phyloP scores from a whole-genome alignment of 2,113 vertebrate species.

The Sarotherodon lohbergeri region DNA sequence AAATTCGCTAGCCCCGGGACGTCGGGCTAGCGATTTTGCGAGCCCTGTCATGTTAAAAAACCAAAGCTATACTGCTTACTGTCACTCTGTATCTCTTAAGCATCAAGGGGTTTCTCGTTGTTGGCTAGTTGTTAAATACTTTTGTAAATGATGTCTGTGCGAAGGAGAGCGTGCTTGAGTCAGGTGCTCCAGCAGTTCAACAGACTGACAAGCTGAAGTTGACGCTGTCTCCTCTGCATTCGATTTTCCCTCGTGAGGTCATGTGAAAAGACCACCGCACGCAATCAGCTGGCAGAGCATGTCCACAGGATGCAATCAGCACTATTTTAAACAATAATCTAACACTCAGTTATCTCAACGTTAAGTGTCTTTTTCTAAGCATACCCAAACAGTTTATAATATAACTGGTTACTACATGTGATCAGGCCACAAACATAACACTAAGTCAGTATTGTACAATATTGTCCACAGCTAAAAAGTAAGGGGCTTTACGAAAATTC shows the following conservation, averaged over 20 bases:
- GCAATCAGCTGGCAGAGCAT: neutral
- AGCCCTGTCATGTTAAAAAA: neutral
- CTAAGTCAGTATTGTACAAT: neutral
- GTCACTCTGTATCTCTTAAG: neutral
- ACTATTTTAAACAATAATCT: neutral
- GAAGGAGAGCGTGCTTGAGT: neutral
- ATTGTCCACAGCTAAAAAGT: neutral
- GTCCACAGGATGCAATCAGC: neutral
- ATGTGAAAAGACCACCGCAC: neutral
- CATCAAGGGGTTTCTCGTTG: neutral
- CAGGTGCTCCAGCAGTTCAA: neutral
- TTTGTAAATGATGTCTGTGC: neutral
- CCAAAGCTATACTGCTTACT: neutral
- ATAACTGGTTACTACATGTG: neutral
- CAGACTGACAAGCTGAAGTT: neutral
- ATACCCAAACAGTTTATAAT: neutral
- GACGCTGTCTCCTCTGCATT: neutral
- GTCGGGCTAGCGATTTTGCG: no score
- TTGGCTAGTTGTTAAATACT: neutral
- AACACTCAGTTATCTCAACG: neutral
- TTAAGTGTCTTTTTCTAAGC: neutral
- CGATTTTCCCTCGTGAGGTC: neutral
- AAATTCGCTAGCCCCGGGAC: no score
- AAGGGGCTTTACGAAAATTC: neutral
- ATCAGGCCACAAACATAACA: neutral